Evolutionary conservation across 2,888 invertebrate species (phyloP), one percentile per base, ranked within the genome.

Genomic region (Pegoplata infirma): DNA sequence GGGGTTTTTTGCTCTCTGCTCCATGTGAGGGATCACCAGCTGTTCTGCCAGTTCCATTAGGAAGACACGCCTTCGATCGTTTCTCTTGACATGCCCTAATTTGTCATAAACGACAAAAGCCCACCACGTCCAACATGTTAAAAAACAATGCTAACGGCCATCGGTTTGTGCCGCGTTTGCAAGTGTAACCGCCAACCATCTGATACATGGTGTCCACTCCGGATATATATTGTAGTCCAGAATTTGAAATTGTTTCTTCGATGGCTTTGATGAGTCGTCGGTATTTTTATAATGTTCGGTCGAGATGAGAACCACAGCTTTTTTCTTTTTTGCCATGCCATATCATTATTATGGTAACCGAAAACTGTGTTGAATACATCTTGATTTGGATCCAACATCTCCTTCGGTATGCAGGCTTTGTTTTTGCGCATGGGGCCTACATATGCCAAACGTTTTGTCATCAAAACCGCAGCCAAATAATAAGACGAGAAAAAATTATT

Each of bases 131-230:
- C 23, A 23, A 6, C 23, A 23, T 23, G n/a, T n/a, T n/a, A n/a
- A n/a, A 23, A 3, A 23, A 6, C 3, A 5, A 5, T 23, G n/a
- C n/a, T n/a, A 6, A 6, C 23, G 6, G 23, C 23, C 23, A 23
- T 23, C 23, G 23, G 23, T 23, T 23, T 23, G 23, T 5, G 23
- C 4, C 23, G 4, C 23, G 23, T 23, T 23, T 23, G 23, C 23
- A 23, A 5, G 47, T 61, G 21, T 59, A 59, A 40, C 44, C 59
- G 3, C 16, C 36, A n/a, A n/a, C n/a, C n/a, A n/a, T n/a, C n/a
- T n/a, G n/a, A n/a, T n/a, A n/a, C n/a, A 61, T 61, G 12, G 46
- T 61, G 23, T 61, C 61, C 46, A 46, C 46, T 59, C 21, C 44
- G 4, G 44, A n/a, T 25, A 28, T 56, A 56, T 56, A 17, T 56